Base-by-base conservation (phyloP, 2,888 invertebrate species). In the Alloscopus bannaensis region DNA sequence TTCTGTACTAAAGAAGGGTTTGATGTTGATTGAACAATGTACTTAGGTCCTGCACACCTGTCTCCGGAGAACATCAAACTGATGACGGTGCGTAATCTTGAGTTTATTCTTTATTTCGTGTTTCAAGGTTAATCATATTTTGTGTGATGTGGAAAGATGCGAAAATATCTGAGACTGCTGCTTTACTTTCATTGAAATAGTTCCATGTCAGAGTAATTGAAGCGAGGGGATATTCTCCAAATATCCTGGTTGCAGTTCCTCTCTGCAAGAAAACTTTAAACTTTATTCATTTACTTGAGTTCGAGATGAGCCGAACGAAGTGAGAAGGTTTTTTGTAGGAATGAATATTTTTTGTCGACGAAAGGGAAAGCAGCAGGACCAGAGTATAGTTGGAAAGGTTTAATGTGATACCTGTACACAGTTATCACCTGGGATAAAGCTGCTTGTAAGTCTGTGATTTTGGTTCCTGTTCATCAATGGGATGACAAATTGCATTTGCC, bases 321-420 rank as follows among this genome's bases (percentile, higher is more conserved):
- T n/a, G n/a, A n/a, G n/a, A n/a, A n/a, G n/a, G n/a, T n/a, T n/a
- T n/a, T n/a, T n/a, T n/a, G n/a, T n/a, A n/a, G n/a, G n/a, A n/a
- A n/a, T n/a, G n/a, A n/a, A n/a, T n/a, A n/a, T n/a, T n/a, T n/a
- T n/a, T n/a, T n/a, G n/a, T n/a, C n/a, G n/a, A n/a, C n/a, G 11
- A 20, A 11, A 26, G 50, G 8, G 60, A 60, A 72, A 60, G 50
- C 52, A 72, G 71, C 71, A 72, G 71, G 62, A 72, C 64, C 52
- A 40, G 71, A 16, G 22, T 11, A 52, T 40, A 62, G 71, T 72
- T 72, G 50, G n/a, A 60, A 60, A 72, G 62, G 62, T 72, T 72
- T 72, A 72, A 72, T 72, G 71, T 72, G 71, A 72, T 72, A 72
- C 71, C 71, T 72, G 71, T 73, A 31, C 73, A 65, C 73, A 73